These are phyloP conservation scores for Sarcophaga caerulescens DNA, from an alignment of 2,888 invertebrate species.

Conservation along the genomic window DNA sequence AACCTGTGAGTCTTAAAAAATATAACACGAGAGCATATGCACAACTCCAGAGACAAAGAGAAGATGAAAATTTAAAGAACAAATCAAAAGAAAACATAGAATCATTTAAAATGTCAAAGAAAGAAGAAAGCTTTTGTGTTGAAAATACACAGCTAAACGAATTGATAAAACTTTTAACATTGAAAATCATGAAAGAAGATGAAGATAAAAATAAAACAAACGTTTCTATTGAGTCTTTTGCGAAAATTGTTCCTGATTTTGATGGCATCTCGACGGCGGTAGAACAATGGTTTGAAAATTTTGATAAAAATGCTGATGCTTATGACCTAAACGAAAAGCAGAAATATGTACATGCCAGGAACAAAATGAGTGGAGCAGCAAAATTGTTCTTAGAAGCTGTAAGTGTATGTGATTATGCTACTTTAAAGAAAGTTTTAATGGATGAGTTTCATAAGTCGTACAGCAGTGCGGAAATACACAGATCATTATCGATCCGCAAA, in stretches of 20 bases:
- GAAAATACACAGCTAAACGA: slow-evolving; percentile 5
- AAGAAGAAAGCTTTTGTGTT: not conserved
- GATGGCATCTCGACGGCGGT: slow-evolving; percentile 47
- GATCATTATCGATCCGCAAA: slow-evolving; percentile 19
- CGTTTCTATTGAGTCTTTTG: slow-evolving; percentile 43
- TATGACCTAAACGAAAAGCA: slow-evolving; percentile 53
- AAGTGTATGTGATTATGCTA: slow-evolving; percentile 33
- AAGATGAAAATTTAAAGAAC: not conserved
- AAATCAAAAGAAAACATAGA: not conserved
- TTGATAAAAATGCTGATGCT: slow-evolving; percentile 54
- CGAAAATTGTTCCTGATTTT: slow-evolving; percentile 55
- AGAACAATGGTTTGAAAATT: slow-evolving; percentile 43
- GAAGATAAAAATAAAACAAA: slow-evolving; percentile 10
- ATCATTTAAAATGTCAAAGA: slow-evolving; percentile 4
- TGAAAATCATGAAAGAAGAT: slow-evolving; percentile 2
- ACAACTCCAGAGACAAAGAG: not conserved
- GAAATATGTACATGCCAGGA: slow-evolving; percentile 33
- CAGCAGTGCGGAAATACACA: slow-evolving; percentile 32
- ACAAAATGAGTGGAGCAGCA: slow-evolving; percentile 35
- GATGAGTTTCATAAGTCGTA: slow-evolving; percentile 13
- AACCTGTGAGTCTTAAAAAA: not conserved
- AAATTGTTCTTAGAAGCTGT: slow-evolving; percentile 43
- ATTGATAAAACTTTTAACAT: slow-evolving; percentile 24
- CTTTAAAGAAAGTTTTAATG: slow-evolving; percentile 10
- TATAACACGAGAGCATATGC: slow-evolving; percentile 11